A percentile compares a stretch with the other conserved stretches of the same genome.
Evolutionary conservation across 2,797 vertebrate species (phyloP).

Genomic region (Cygnus olor): DNA sequence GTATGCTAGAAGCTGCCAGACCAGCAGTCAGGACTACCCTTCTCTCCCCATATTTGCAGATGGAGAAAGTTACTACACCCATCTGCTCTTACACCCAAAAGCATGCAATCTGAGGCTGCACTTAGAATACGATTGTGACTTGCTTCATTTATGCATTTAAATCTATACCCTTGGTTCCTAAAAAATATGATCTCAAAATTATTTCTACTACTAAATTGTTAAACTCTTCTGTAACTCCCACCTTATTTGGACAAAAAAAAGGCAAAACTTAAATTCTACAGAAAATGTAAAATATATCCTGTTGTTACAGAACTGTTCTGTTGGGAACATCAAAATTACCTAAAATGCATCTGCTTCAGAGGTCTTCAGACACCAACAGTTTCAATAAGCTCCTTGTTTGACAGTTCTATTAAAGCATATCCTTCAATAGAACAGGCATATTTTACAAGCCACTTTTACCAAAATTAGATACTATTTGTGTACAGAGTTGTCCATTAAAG

Average conservation of each 20-base stretch:
- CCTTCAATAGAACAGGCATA: background rate
- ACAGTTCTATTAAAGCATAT: background rate
- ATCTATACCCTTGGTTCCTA: background rate
- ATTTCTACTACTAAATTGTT: background rate
- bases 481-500: background rate
- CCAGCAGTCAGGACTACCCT: background rate
- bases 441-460: background rate
- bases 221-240: too few relatives aligned
- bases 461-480: background rate
- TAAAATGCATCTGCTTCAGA: conserved; percentile 1
- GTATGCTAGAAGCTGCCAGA: background rate
- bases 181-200: background rate
- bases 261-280: background rate
- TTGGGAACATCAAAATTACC: background rate
- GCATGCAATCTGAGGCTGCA: background rate
- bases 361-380: background rate
- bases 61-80: background rate
- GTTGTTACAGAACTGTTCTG: background rate
- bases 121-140: background rate
- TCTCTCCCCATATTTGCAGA: background rate
- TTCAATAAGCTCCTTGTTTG: background rate
- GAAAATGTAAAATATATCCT: background rate
- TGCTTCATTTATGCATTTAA: background rate
- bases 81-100: background rate
- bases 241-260: background rate